Evolutionary conservation across 2,797 vertebrate genomes (phyloP).

Genomic region (Melanotaenia trifasciata): DNA sequence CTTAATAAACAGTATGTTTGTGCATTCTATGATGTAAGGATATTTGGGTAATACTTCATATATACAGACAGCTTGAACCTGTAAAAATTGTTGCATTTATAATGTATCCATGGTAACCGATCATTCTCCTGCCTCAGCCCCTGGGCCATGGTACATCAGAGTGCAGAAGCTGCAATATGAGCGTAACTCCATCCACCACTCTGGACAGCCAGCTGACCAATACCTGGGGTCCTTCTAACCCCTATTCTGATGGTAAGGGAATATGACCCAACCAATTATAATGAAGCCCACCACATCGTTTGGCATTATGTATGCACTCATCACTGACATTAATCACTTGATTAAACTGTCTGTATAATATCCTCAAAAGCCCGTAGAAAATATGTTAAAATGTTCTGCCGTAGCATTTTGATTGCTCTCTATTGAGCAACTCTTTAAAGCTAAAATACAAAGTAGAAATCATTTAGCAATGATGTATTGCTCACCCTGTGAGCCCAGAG

Average conservation of each 20-base stretch:
- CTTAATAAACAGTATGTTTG: not conserved
- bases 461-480: conserved; percentile 51
- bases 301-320: not conserved
- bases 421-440: conserved; percentile 33
- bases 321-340: conserved; percentile 24
- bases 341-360: conserved; percentile 44
- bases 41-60: too few relatives aligned
- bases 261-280: conserved; percentile 4
- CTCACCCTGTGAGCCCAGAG: conserved; percentile 50
- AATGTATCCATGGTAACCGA: conserved; percentile 9
- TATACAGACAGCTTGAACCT: not conserved
- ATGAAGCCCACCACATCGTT: not conserved
- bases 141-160: conserved; percentile 83
- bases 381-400: conserved; percentile 35
- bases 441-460: conserved; percentile 44
- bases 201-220: conserved; percentile 79
- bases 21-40: too few relatives aligned
- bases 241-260: conserved; percentile 79
- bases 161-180: conserved; percentile 77
- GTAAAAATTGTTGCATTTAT: not conserved
- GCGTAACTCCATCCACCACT: conserved; percentile 70
- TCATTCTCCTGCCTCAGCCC: conserved; percentile 43
- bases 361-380: conserved; percentile 34
- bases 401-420: conserved; percentile 41
- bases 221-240: conserved; percentile 73